Percentiles rank a stretch among this genome's conserved stretches.
phyloP scores from a whole-genome alignment of 2,113 vertebrate genomes.

The Nothoprocta pentlandii region DNA sequence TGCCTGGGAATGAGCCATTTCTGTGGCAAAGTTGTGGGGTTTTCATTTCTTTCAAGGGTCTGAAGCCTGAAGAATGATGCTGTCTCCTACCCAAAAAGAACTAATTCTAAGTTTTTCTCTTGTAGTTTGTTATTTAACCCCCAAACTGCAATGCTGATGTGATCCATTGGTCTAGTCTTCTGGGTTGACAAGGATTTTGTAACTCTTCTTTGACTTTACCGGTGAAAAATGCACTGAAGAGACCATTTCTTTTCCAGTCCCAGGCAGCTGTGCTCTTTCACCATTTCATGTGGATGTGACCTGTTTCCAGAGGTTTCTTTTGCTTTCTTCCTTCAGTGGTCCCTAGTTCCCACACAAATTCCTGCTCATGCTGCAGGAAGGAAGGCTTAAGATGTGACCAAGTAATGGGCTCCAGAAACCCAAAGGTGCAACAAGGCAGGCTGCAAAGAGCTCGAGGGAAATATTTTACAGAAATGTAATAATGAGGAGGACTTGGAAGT shows the following conservation, averaged over 20 bases:
- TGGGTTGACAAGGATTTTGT: not conserved
- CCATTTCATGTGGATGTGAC: not conserved
- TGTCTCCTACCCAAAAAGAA: not conserved
- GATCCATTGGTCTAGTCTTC: not conserved
- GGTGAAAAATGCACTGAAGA: not conserved
- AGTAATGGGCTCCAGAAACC: not conserved
- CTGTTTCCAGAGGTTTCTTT: not conserved
- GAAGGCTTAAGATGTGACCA: not conserved
- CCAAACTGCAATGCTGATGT: not conserved
- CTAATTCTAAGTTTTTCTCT: not conserved
- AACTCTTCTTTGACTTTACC: not conserved
- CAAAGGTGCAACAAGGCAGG: not conserved
- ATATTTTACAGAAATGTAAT: not conserved
- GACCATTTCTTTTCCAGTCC: not conserved
- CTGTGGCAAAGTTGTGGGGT: not conserved
- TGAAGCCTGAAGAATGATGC: not conserved
- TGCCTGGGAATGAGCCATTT: slow-evolving; percentile 3
- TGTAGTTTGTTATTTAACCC: not conserved
- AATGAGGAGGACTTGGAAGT: not conserved
- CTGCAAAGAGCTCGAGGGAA: not conserved
- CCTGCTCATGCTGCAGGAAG: not conserved
- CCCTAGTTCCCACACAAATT: not conserved
- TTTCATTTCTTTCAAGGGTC: not conserved
- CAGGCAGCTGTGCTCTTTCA: not conserved
- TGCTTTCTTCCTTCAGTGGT: not conserved